Base-by-base conservation (phyloP, 2,113 vertebrate genomes). In the Chionomys nivalis region DNA sequence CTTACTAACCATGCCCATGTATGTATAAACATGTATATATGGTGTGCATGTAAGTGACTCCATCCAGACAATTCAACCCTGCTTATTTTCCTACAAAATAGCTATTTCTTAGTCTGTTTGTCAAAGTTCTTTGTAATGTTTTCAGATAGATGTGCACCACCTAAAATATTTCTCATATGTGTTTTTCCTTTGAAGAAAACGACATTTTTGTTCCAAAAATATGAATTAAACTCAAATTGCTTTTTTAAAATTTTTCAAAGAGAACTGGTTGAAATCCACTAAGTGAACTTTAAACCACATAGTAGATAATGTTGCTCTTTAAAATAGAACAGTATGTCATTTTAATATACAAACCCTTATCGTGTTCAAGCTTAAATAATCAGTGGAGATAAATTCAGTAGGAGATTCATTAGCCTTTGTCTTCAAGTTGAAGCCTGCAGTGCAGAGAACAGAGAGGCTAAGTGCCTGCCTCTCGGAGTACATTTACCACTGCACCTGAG, bases 161-260 rank as follows among this genome's bases (percentile, higher is more conserved):
- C 66, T 85, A 49, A 90, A 90, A 85, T 94, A 88, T 49, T 85
- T 90, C 4, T 90, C 21, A 39, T 1, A 63, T 90, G 36, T 58
- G 24, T 81, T 36, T 78, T 52, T 78, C 61, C 63, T 91, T 82
- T 5, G n/a, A 13, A 52, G 2, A 77, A 52, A 77, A n/a, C 9
- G 91, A 61, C 11, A 93, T 47, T 89, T 97, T 73, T 89, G 12
- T 86, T 89, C 36, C 89, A 47, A 85, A 93, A 76, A 61, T 93
- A 16, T 78, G 61, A 6, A 24, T 89, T 93, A 88, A 24, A 93
- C 16, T 93, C 47, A 49, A 33, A 82, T 44, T 78, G 19, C 21
- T 66, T 89, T 89, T 95, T 7, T 81, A 61, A 58, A 85, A 28
- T 23, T 11, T 81, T 61, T 55, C 21, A 78, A 79, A 49, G 24